Evolutionary conservation across 2,888 invertebrate genomes (phyloP).

Genomic region (Colletes collaris): DNA sequence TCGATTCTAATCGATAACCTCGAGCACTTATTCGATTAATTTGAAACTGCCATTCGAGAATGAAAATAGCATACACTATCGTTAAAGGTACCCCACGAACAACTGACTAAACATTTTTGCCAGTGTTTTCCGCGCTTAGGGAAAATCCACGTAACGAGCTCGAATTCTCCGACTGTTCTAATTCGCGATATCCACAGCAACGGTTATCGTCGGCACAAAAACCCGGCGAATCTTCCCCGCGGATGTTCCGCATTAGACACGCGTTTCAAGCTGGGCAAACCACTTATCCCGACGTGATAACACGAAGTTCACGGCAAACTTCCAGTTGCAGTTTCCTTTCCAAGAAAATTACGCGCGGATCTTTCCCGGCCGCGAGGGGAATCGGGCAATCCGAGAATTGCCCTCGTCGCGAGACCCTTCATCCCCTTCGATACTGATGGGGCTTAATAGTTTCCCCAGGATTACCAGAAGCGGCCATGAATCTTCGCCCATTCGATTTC

Average conservation of each 20-base stretch:
- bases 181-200: too few species aligned
- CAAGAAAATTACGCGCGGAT: constrained; percentile 27
- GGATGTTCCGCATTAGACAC: neutral
- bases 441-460: constrained; percentile 42
- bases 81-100: too few species aligned
- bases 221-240: neutral
- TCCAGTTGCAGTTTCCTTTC: constrained; percentile 14
- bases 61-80: too few species aligned
- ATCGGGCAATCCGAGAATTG: constrained; percentile 9
- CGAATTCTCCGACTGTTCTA: too few species aligned
- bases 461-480: constrained; percentile 19
- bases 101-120: too few species aligned
- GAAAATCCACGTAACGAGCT: too few species aligned
- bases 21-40: neutral
- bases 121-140: too few species aligned
- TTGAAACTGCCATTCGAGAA: neutral
- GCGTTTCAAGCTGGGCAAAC: constrained; percentile 9
- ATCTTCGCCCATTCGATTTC: constrained; percentile 13
- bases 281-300: neutral
- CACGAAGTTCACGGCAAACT: neutral
- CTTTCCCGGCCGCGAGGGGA: neutral
- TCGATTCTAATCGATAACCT: neutral
- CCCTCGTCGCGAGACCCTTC: neutral
- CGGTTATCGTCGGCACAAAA: neutral
- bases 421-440: constrained; percentile 30